A percentile compares a stretch with the other conserved stretches of the same genome.
These are phyloP conservation scores for Sebastolobus altivelis DNA, from an alignment of 2,797 vertebrate genomes.

Conservation along the genomic window DNA sequence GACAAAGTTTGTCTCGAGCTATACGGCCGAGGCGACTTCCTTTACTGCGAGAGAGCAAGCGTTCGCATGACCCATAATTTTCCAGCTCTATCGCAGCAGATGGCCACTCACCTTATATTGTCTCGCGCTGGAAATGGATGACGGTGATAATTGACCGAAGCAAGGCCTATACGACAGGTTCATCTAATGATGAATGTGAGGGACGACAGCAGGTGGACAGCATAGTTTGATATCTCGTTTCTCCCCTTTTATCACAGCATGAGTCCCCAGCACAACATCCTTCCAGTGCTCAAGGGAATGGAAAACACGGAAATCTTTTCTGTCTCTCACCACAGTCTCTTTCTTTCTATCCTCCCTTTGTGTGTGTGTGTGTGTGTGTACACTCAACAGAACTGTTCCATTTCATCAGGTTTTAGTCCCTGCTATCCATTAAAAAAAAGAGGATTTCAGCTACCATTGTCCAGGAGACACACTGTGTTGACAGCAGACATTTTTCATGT, in stretches of 20 bases:
- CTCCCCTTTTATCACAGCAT: constrained; percentile 84
- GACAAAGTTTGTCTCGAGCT: constrained; percentile 41
- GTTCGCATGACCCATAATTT: constrained; percentile 44
- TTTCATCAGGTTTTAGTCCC: constrained; percentile 80
- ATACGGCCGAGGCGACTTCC: constrained; percentile 32
- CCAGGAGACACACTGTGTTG: constrained; percentile 71
- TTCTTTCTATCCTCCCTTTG: constrained; percentile 44
- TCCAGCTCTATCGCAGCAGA: constrained; percentile 55
- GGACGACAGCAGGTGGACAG: constrained; percentile 81
- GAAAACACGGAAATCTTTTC: constrained; percentile 74
- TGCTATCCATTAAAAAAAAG: constrained; percentile 65
- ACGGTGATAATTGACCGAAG: constrained; percentile 71
- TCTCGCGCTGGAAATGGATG: constrained; percentile 68
- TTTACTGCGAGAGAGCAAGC: constrained; percentile 5
- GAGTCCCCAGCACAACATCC: constrained; percentile 67
- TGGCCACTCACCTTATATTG: constrained; percentile 57
- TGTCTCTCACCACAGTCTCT: constrained; percentile 50
- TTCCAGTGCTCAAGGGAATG: constrained; percentile 74
- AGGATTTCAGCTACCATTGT: constrained; percentile 74
- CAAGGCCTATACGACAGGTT: constrained; percentile 67
- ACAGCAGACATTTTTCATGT: constrained; percentile 75
- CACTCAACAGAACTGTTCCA: constrained; percentile 72
- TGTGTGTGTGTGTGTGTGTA: constrained; percentile 37
- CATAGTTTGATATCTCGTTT: constrained; percentile 81
- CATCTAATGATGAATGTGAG: constrained; percentile 77